These are phyloP conservation scores for Micromys minutus DNA, from an alignment of 2,113 vertebrate genomes.

Conservation along the genomic window DNA sequence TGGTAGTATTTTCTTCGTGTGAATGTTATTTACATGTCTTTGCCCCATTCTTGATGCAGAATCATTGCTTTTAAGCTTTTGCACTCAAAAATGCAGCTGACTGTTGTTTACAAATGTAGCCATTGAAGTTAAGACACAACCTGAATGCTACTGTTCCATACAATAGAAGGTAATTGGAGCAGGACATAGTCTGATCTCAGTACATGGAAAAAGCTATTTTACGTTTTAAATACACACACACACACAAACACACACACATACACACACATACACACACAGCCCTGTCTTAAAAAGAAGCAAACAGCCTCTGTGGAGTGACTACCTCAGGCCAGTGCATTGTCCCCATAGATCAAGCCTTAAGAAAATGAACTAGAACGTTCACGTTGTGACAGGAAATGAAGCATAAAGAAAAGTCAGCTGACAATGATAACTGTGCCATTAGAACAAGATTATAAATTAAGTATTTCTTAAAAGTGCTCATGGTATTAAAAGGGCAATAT, in stretches of 20 bases:
- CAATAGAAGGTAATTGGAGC: neutral
- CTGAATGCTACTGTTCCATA: neutral
- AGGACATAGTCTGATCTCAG: neutral
- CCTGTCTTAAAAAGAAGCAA: neutral
- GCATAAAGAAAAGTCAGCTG: neutral
- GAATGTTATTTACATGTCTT: neutral
- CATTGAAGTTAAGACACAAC: neutral
- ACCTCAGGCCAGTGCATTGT: neutral
- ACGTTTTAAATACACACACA: neutral
- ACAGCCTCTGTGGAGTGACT: neutral
- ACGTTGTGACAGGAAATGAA: conserved; percentile 24
- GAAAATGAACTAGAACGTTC: neutral
- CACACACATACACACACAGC: neutral
- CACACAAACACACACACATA: neutral
- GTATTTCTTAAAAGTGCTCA: conserved; percentile 20
- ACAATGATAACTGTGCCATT: neutral
- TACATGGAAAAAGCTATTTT: neutral
- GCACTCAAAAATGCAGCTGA: neutral
- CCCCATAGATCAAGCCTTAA: neutral
- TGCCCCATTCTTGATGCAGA: neutral
- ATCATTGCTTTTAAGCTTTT: neutral
- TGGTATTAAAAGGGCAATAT: neutral
- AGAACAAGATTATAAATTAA: conserved; percentile 43
- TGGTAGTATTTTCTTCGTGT: neutral
- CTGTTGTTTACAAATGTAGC: neutral